Evolutionary conservation across 2,797 vertebrate genomes (phyloP).

Genomic region (Manis javanica): DNA sequence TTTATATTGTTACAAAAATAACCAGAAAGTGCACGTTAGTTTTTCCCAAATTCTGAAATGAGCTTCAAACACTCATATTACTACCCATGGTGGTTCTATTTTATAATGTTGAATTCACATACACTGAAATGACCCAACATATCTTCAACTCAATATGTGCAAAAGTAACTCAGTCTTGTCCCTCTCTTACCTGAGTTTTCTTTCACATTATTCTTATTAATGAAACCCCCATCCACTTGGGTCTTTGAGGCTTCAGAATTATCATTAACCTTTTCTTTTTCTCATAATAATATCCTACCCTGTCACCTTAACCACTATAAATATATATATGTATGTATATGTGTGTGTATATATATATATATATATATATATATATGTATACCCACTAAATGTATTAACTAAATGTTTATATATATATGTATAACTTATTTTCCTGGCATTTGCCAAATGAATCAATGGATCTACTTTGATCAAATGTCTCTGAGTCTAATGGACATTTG

Average conservation of each 20-base stretch:
- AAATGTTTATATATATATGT: no score
- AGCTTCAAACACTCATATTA: constrained; percentile 48
- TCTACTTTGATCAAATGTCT: not conserved
- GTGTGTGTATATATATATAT: not conserved
- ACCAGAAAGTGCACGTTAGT: not conserved
- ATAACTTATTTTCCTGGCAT: not conserved
- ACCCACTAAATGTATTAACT: no score
- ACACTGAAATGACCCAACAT: constrained; percentile 1
- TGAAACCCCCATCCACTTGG: not conserved
- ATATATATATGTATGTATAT: not conserved
- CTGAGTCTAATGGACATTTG: not conserved
- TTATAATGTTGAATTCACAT: constrained; percentile 54
- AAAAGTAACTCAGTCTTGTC: constrained; percentile 11
- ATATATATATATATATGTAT: not conserved
- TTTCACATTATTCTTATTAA: not conserved
- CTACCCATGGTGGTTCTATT: constrained; percentile 49
- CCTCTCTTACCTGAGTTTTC: not conserved
- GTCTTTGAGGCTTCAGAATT: not conserved
- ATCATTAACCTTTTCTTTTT: not conserved
- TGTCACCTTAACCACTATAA: not conserved
- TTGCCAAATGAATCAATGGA: not conserved
- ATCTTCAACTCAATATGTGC: constrained; percentile 1
- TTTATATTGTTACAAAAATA: constrained; percentile 67
- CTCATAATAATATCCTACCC: not conserved
- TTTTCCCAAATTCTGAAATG: constrained; percentile 62